Conservation (phyloP, 1,140 invertebrate species). For the Acarapis woodi region DNA sequence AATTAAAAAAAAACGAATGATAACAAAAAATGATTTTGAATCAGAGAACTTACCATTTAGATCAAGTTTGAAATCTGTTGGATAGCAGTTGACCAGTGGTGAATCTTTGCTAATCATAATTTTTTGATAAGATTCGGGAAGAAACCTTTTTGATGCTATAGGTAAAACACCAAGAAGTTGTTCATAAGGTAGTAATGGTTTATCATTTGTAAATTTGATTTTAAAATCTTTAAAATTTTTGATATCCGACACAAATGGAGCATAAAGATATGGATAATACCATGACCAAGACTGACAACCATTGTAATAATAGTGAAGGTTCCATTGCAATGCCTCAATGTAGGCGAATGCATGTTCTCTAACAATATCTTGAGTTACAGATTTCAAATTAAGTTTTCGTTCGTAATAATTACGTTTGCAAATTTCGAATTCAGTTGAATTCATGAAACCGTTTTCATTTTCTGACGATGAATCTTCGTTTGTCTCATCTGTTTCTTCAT, state of each 20-base stretch:
- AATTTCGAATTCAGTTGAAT: conserved; percentile 38
- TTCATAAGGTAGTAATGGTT: conserved; percentile 75
- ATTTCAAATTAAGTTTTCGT: conserved; percentile 48
- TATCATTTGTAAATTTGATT: conserved; percentile 41
- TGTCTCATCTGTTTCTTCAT: conserved; percentile 11
- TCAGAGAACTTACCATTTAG: no score
- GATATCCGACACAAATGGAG: conserved; percentile 79
- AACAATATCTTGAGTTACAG: conserved; percentile 38
- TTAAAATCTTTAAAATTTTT: conserved; percentile 31
- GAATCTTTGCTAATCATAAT: conserved; percentile 54
- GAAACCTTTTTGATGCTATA: conserved; percentile 34
- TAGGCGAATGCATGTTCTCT: conserved; percentile 55
- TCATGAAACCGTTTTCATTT: conserved; percentile 7
- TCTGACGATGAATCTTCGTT: conserved; percentile 23
- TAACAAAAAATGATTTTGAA: no score
- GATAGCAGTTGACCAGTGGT: conserved; percentile 65
- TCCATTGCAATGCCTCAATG: conserved; percentile 80
- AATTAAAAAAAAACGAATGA: no score
- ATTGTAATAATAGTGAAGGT: conserved; percentile 80
- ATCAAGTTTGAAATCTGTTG: conserved; percentile 56
- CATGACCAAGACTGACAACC: conserved; percentile 89
- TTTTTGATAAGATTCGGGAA: conserved; percentile 46
- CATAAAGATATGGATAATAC: conserved; percentile 88
- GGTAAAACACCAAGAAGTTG: conserved; percentile 77
- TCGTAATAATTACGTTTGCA: conserved; percentile 75